Conservation (phyloP, 2,113 vertebrate species). For the Microcebus tavaratra region DNA sequence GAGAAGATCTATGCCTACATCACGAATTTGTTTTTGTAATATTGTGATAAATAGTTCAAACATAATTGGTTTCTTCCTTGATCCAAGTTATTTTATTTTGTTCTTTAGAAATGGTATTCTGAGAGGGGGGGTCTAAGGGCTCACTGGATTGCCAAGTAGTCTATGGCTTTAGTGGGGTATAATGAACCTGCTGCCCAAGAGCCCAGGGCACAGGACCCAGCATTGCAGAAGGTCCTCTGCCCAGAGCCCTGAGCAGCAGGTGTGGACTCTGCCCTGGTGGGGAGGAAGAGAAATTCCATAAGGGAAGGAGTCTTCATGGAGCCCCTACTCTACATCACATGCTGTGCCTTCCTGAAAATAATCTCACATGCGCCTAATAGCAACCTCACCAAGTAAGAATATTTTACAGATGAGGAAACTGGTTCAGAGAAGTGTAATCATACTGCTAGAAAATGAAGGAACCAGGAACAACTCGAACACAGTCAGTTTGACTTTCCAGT, state of each 20-base stretch:
- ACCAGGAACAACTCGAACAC: background rate
- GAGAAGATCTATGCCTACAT: background rate
- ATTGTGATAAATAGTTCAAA: background rate
- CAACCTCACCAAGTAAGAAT: background rate
- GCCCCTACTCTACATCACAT: background rate
- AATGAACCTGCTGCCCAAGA: background rate
- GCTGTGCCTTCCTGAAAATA: background rate
- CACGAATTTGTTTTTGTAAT: background rate
- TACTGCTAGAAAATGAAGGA: background rate
- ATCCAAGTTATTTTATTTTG: background rate
- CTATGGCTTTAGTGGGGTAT: background rate
- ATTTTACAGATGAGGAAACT: background rate
- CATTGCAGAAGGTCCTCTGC: too few relatives aligned
- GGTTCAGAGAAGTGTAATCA: background rate
- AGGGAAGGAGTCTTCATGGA: background rate
- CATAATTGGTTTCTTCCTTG: background rate
- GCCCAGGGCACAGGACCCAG: background rate
- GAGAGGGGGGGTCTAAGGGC: background rate
- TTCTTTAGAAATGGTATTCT: background rate
- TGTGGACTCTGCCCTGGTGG: background rate
- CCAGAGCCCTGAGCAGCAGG: too few relatives aligned
- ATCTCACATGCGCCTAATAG: background rate
- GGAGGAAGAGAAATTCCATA: background rate
- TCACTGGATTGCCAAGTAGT: background rate
- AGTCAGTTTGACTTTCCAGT: background rate